Conservation (phyloP, 2,113 vertebrate genomes). For the Tychaedon coryphoeus region DNA sequence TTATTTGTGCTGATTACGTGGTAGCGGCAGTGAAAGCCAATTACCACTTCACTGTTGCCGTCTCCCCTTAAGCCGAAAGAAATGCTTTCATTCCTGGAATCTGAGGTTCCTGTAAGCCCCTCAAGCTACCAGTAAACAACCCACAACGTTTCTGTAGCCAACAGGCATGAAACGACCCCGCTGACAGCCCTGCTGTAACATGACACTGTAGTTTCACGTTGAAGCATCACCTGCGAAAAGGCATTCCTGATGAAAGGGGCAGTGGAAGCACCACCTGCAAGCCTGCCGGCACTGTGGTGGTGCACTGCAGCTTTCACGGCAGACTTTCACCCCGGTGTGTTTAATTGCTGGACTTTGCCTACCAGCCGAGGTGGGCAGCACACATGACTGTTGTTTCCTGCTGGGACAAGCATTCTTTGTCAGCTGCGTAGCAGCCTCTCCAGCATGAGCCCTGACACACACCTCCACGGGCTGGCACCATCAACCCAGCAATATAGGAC, state of each 20-base stretch:
- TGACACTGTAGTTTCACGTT: neutral
- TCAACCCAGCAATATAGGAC: neutral
- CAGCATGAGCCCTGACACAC: neutral
- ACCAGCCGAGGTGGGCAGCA: neutral
- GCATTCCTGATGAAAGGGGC: rapidly evolving
- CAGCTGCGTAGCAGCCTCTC: neutral
- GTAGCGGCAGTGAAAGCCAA: neutral
- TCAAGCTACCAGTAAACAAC: neutral
- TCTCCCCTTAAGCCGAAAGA: neutral
- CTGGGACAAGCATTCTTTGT: neutral
- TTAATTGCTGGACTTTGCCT: slow-evolving; percentile 37
- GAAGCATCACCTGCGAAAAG: neutral
- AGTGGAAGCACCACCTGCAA: neutral
- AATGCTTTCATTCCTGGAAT: neutral
- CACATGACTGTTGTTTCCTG: neutral
- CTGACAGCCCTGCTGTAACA: neutral
- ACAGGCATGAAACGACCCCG: neutral
- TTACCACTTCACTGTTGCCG: neutral
- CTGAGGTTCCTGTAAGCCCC: neutral
- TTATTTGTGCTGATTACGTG: neutral
- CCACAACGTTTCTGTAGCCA: neutral
- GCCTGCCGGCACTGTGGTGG: neutral
- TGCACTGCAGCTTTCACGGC: neutral
- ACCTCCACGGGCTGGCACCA: neutral
- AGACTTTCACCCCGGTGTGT: neutral